phyloP scores from a whole-genome alignment of 2,113 vertebrate genomes.

The Girardinichthys multiradiatus region DNA sequence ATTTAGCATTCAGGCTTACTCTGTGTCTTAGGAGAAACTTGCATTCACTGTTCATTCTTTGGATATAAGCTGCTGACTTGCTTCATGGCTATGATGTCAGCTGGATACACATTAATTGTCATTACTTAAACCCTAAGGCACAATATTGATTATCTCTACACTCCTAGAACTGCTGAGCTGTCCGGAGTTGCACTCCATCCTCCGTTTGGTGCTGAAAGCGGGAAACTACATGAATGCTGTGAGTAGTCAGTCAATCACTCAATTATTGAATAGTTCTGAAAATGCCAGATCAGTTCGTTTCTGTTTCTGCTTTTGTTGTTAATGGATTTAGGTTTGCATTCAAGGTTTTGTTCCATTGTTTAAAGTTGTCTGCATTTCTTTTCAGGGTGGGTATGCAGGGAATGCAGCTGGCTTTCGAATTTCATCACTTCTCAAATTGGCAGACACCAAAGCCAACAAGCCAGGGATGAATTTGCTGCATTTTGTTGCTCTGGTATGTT shows the following conservation, averaged over 20 bases:
- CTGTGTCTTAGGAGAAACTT: constrained; percentile 9
- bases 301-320: constrained; percentile 1
- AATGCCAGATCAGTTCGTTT: constrained; percentile 29
- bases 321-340: constrained; percentile 33
- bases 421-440: constrained; percentile 84
- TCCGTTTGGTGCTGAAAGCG: constrained; percentile 84
- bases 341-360: constrained; percentile 54
- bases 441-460: constrained; percentile 87
- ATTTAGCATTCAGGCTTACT: constrained; percentile 7
- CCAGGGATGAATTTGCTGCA: constrained; percentile 87
- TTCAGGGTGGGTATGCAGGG: constrained; percentile 85
- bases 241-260: constrained; percentile 56
- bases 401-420: constrained; percentile 86
- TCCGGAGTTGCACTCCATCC: constrained; percentile 83
- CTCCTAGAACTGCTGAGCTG: constrained; percentile 82
- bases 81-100: constrained; percentile 14
- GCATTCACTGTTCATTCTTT: not conserved
- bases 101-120: constrained; percentile 12
- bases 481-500: constrained; percentile 87
- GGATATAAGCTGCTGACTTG: constrained; percentile 31
- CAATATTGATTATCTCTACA: constrained; percentile 23
- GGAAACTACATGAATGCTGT: constrained; percentile 89
- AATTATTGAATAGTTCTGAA: constrained; percentile 5
- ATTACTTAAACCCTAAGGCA: constrained; percentile 21
- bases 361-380: constrained; percentile 36